These are phyloP conservation scores for Cydia pomonella DNA, from an alignment of 1,140 invertebrate genomes.

Conservation along the genomic window DNA sequence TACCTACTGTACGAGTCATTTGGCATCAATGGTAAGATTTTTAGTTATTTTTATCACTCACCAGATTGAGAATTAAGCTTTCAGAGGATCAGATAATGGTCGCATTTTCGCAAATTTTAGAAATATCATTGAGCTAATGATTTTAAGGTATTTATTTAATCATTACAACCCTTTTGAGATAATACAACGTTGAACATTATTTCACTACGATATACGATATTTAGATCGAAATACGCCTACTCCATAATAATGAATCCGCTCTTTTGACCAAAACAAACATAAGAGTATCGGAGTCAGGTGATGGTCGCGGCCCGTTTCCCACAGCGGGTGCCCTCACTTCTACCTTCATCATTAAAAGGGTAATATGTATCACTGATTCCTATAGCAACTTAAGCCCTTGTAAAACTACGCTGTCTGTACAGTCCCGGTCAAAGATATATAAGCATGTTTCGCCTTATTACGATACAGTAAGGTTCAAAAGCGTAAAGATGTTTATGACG, in stretches of 20 bases:
- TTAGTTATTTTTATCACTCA: too few species aligned
- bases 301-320: slow-evolving; percentile 41
- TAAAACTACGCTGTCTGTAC: background rate
- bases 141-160: too few species aligned
- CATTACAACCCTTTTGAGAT: too few species aligned
- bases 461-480: background rate
- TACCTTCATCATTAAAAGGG: background rate
- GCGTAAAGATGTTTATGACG: background rate
- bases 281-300: slow-evolving; percentile 41
- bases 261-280: slow-evolving; percentile 30
- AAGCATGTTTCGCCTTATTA: background rate
- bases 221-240: background rate
- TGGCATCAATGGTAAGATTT: too few species aligned
- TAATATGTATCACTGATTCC: background rate
- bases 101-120: too few species aligned
- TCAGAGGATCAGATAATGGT: too few species aligned
- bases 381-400: background rate
- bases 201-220: background rate
- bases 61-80: too few species aligned
- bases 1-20: too few species aligned
- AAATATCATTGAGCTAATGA: too few species aligned
- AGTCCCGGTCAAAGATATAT: background rate
- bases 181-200: too few species aligned
- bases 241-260: background rate
- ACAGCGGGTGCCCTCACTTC: slow-evolving; percentile 35